phyloP scores from a whole-genome alignment of 2,888 invertebrate genomes.

The Griposia aprilina region DNA sequence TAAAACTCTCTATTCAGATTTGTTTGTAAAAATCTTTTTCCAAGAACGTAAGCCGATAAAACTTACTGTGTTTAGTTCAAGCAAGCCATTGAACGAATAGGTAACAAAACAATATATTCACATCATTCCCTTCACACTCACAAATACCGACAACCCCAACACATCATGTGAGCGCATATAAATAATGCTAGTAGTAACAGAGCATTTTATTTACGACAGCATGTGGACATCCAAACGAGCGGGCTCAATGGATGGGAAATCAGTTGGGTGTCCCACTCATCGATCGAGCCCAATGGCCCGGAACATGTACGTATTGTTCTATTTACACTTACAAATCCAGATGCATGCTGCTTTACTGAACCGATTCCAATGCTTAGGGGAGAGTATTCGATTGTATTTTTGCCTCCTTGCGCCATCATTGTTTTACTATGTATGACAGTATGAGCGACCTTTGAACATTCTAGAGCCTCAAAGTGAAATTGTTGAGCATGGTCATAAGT shows the following conservation, averaged over 20 bases:
- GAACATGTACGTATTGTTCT: constrained; percentile 81
- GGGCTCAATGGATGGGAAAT: constrained; percentile 80
- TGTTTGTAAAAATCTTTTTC: neutral
- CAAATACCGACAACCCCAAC: neutral
- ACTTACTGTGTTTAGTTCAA: neutral
- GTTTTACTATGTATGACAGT: neutral
- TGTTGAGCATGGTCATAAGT: neutral
- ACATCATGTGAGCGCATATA: constrained; percentile 35
- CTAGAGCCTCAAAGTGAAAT: neutral
- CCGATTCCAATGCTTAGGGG: constrained; percentile 18
- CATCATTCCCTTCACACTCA: neutral
- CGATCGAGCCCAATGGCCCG: constrained; percentile 80
- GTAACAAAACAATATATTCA: neutral
- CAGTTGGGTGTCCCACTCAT: constrained; percentile 74
- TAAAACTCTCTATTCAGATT: neutral
- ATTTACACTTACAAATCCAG: constrained; percentile 79
- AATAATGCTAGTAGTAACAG: constrained; percentile 50
- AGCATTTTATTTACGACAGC: constrained; percentile 62
- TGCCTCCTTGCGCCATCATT: neutral
- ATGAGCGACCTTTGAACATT: neutral
- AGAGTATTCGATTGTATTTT: neutral
- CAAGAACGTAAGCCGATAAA: neutral
- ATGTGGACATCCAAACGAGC: constrained; percentile 62
- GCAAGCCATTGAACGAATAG: neutral
- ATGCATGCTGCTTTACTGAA: constrained; percentile 56